Conservation (phyloP, 2,113 vertebrate genomes). For the Phylloscopus trochiloides region DNA sequence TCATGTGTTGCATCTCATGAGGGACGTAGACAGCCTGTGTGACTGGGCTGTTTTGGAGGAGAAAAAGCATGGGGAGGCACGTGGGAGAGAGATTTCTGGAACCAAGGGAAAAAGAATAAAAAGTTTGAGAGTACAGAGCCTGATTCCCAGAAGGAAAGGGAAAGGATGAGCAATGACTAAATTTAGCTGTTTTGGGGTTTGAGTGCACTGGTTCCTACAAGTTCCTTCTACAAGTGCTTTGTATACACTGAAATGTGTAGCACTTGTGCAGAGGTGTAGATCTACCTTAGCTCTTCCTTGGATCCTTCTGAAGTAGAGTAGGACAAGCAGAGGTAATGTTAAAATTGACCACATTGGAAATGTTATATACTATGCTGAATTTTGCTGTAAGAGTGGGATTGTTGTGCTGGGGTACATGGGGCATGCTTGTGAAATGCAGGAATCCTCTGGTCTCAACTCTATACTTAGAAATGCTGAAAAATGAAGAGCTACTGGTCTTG, state of each 20-base stretch:
- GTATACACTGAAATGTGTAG: not conserved
- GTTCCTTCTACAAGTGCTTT: not conserved
- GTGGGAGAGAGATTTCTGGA: not conserved
- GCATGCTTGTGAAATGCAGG: not conserved
- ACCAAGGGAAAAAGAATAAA: not conserved
- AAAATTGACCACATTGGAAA: not conserved
- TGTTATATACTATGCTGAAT: not conserved
- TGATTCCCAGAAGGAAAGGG: not conserved
- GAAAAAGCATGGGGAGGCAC: not conserved
- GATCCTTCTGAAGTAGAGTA: not conserved
- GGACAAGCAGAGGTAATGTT: not conserved
- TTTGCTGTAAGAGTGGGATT: not conserved
- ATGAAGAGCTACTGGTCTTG: not conserved
- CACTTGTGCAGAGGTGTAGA: not conserved
- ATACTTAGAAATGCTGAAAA: not conserved
- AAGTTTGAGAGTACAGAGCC: not conserved
- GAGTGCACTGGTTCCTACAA: not conserved
- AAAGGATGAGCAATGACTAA: not conserved
- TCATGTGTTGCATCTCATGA: not conserved
- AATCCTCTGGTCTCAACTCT: not conserved
- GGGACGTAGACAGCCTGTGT: not conserved
- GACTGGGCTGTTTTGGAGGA: not conserved
- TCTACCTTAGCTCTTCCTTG: not conserved
- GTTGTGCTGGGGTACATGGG: not conserved
- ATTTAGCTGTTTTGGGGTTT: fast-evolving